These are phyloP conservation scores for Rhincodon typus DNA, from an alignment of 2,797 vertebrate species.

Conservation along the genomic window DNA sequence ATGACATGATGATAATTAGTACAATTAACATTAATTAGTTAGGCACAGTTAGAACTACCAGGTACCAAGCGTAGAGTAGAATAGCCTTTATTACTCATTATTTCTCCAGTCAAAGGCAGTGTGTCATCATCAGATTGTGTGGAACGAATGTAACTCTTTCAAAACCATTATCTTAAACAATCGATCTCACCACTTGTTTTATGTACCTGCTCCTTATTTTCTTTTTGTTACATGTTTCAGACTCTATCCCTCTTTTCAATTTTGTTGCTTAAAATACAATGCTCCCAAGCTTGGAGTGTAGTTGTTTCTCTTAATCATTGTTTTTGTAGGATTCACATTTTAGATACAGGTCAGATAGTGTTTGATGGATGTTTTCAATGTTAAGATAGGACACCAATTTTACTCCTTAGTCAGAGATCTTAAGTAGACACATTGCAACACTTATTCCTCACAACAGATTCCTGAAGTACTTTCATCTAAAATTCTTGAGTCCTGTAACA, in stretches of 20 bases:
- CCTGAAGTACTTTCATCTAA: background rate
- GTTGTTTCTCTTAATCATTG: background rate
- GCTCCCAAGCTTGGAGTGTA: background rate
- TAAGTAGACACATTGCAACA: background rate
- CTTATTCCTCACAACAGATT: background rate
- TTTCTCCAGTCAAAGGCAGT: too few relatives aligned
- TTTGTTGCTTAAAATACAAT: background rate
- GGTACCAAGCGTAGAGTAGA: too few relatives aligned
- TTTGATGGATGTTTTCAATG: background rate
- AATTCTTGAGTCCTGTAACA: background rate
- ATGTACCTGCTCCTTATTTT: background rate
- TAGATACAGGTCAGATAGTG: background rate
- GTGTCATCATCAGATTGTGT: too few relatives aligned
- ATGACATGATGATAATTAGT: too few relatives aligned
- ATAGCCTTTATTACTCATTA: too few relatives aligned
- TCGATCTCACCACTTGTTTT: background rate
- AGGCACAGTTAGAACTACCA: too few relatives aligned
- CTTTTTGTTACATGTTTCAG: background rate
- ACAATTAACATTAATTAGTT: too few relatives aligned
- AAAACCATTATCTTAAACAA: background rate
- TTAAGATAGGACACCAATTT: background rate
- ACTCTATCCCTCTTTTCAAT: background rate
- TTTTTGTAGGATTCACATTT: background rate
- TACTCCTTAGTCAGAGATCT: background rate
- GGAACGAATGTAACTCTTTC: too few relatives aligned